A percentile compares a stretch with the other conserved stretches of the same genome.
These are phyloP conservation scores for Typhlichthys subterraneus DNA, from an alignment of 2,797 vertebrate species.

Conservation along the genomic window DNA sequence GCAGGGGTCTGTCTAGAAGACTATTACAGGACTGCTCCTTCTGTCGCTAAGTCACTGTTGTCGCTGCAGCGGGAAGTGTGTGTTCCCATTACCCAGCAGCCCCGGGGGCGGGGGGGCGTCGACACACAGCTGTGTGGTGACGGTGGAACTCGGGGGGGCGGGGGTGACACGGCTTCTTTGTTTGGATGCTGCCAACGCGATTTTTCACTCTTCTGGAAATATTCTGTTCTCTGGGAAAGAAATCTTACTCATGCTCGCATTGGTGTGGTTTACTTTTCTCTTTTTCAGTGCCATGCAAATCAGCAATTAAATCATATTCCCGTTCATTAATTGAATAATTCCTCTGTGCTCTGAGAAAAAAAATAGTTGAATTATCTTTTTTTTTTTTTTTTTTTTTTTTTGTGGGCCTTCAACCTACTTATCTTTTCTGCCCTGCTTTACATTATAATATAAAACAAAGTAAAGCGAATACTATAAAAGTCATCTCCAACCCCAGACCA, in stretches of 20 bases:
- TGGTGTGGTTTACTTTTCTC: conserved; percentile 8
- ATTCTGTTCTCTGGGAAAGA: conserved; percentile 21
- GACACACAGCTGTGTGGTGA: conserved; percentile 50
- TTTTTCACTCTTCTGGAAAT: conserved; percentile 23
- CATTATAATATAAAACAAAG: conserved; percentile 18
- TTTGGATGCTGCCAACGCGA: conserved; percentile 20
- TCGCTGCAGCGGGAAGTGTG: conserved; percentile 12
- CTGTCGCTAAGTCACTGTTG: conserved; percentile 6
- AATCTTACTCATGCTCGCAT: conserved; percentile 5
- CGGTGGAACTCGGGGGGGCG: conserved; percentile 24
- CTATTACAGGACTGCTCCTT: conserved; percentile 1
- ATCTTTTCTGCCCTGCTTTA: neutral
- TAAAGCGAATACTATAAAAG: neutral
- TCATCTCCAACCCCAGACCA: conserved; percentile 14
- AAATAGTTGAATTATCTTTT: conserved; percentile 22
- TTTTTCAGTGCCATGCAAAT: neutral
- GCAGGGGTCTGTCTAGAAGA: no score
- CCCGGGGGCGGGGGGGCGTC: conserved; percentile 8
- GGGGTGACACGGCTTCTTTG: neutral
- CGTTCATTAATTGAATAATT: neutral
- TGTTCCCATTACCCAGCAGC: conserved; percentile 43
- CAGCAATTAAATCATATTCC: neutral
- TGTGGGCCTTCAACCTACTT: neutral
- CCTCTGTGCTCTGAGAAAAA: neutral
- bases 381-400: conserved; percentile 31